These are phyloP conservation scores for Linnaemya tessellans DNA, from an alignment of 2,888 invertebrate species.

Conservation along the genomic window DNA sequence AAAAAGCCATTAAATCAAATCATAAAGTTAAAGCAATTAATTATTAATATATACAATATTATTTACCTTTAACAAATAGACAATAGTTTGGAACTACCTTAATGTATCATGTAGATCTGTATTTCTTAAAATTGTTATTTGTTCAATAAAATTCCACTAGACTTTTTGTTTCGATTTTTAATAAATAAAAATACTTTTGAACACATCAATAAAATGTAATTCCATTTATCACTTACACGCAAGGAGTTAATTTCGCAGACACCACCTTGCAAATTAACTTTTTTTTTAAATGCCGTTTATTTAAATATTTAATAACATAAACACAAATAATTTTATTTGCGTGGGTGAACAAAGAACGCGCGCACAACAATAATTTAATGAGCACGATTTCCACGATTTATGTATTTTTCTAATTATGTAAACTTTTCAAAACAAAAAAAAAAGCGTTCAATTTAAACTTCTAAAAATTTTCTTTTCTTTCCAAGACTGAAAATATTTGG, in stretches of 20 bases:
- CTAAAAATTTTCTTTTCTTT: slow-evolving; percentile 1
- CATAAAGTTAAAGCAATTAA: not conserved
- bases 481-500: not conserved
- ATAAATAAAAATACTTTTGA: not conserved
- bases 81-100: not conserved
- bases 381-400: not conserved
- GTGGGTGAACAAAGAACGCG: slow-evolving; percentile 6
- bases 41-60: not conserved
- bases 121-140: not conserved
- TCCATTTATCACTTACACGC: slow-evolving; percentile 18
- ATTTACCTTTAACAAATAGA: not conserved
- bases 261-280: not conserved
- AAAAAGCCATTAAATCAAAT: not conserved
- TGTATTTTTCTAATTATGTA: slow-evolving; percentile 3
- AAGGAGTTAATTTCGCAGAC: not conserved
- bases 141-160: slow-evolving; percentile 1
- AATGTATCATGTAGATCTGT: not conserved
- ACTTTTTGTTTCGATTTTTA: not conserved
- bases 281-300: not conserved
- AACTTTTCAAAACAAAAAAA: slow-evolving; percentile 4
- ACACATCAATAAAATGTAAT: not conserved
- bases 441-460: not conserved
- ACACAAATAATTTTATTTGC: slow-evolving; percentile 12
- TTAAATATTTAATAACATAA: not conserved
- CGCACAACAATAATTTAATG: slow-evolving; percentile 3